These are phyloP conservation scores for Chymomyza caudatula DNA, from an alignment of 2,888 invertebrate species.

Conservation along the genomic window DNA sequence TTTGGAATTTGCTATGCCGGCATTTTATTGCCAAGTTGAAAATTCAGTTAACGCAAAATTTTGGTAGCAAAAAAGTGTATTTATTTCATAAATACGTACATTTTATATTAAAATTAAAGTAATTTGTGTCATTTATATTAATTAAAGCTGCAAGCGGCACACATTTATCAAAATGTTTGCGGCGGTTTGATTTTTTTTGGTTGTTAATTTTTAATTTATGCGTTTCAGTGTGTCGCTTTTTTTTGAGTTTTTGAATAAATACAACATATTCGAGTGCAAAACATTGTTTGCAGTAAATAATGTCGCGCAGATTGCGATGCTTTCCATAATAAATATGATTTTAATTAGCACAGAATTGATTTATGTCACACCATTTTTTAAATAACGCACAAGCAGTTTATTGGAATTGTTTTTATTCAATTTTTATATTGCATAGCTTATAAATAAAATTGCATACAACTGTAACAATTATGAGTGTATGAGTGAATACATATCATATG, in stretches of 20 bases:
- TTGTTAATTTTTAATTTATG: not conserved
- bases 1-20: not conserved
- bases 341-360: slow-evolving; percentile 46
- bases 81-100: not conserved
- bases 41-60: not conserved
- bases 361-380: slow-evolving; percentile 51
- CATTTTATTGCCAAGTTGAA: not conserved
- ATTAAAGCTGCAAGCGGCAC: not conserved
- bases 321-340: not conserved
- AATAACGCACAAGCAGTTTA: not conserved
- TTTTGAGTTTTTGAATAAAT: too few species aligned
- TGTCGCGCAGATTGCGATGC: slow-evolving; percentile 9
- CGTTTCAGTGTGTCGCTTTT: not conserved
- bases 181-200: not conserved
- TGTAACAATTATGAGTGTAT: too few species aligned
- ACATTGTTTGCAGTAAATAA: slow-evolving; percentile 6
- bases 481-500: too few species aligned
- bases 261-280: not conserved
- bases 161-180: not conserved
- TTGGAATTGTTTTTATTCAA: not conserved
- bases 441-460: too few species aligned
- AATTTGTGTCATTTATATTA: not conserved
- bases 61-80: not conserved
- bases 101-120: not conserved
- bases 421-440: too few species aligned